Base-by-base conservation (phyloP, 2,797 vertebrate species). In the Buphagus erythrorhynchus region DNA sequence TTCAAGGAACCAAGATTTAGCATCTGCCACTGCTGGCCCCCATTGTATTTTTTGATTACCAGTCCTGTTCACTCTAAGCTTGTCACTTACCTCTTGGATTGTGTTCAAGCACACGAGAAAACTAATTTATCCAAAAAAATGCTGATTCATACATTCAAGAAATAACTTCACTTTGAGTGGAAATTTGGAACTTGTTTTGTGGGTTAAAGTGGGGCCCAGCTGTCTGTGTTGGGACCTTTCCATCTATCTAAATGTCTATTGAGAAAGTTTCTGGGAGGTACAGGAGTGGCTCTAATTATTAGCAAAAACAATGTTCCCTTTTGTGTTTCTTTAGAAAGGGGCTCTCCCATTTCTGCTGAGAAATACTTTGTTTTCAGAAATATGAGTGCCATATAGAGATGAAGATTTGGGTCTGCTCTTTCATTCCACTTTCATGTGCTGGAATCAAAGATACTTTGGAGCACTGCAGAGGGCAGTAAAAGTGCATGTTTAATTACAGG, bases 361-460 rank as follows among this genome's bases (percentile, higher is more conserved):
- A 94, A 91, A 85, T 68, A 80, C 63, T 83, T 88, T 82, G 48
- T 94, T 88, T 90, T 79, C 88, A 93, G 88, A 91, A 93, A 94
- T 90, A 93, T 35, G 98, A 98, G 96, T 94, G 95, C 94, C 92
- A 95, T 74, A 78, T 21, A 84, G 95, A 97, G 93, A 95, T 98
- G 69, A 93, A 97, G 97, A 94, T 89, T 88, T 93, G 33, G 17
- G 78, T 78, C 82, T 98, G 51, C 92, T 97, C 59, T 96, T 96
- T 66, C 76, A 85, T 31, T 94, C 94, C 65, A 97, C 98, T 88
- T 98, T 98, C 86, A 95, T 95, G 96, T 97, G 97, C 69, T 98
- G 95, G 98, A 98, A 98, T 97, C 94, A 98, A 95, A 98, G 99
- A 98, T 81, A 96, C 93, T 96, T 81, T 68, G 93, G 95, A 79